Percentiles rank a stretch among this genome's conserved stretches.
These are phyloP conservation scores for Andrena praecox DNA, from an alignment of 2,888 invertebrate species.

Conservation along the genomic window DNA sequence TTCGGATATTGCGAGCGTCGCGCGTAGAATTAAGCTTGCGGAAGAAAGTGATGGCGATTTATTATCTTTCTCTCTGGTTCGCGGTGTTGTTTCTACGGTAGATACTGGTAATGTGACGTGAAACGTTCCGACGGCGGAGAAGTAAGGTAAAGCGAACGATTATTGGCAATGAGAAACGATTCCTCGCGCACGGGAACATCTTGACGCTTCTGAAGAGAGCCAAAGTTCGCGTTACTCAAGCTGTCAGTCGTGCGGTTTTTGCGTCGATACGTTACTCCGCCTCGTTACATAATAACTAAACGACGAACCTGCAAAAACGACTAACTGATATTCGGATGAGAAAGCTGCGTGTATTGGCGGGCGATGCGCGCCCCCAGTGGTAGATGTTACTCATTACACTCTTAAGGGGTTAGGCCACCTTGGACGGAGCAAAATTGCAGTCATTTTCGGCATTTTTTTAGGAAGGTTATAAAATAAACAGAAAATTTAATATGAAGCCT, in stretches of 20 bases:
- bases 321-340: conserved; percentile 61
- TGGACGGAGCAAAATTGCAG: too few species aligned
- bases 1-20: conserved; percentile 13
- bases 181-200: conserved; percentile 15
- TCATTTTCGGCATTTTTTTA: too few species aligned
- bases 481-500: too few species aligned
- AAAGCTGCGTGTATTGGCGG: conserved; percentile 71
- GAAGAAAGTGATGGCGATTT: background rate
- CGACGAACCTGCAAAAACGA: conserved; percentile 58
- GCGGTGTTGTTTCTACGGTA: too few species aligned
- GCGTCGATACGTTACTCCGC: conserved; percentile 42
- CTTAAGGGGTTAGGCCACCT: conserved; percentile 55
- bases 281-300: conserved; percentile 66
- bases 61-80: background rate
- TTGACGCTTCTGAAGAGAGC: conserved; percentile 1
- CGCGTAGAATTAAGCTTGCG: background rate
- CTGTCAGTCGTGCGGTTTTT: conserved; percentile 51
- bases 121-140: too few species aligned
- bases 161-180: conserved; percentile 39
- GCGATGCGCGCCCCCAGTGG: conserved; percentile 67
- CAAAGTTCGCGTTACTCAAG: conserved; percentile 49
- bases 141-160: conserved; percentile 1
- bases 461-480: too few species aligned
- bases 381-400: conserved; percentile 79
- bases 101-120: too few species aligned